phyloP scores from a whole-genome alignment of 37 sponge, comb jelly and placozoan genomes.

The Spongia lamella region DNA sequence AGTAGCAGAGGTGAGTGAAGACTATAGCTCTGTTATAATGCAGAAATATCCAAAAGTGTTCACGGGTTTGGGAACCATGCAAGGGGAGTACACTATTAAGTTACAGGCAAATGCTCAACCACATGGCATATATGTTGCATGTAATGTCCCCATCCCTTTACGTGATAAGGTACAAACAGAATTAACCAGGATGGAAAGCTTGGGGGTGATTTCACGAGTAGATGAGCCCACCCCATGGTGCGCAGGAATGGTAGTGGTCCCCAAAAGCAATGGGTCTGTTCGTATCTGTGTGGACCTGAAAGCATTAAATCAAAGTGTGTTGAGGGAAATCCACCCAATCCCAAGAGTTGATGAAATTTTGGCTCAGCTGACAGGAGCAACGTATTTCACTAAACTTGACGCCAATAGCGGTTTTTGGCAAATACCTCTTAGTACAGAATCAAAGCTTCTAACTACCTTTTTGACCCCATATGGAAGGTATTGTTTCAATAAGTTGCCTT shows the following conservation, averaged over 20 bases:
- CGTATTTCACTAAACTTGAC: neutral
- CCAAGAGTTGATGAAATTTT: conserved; percentile 47
- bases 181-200: neutral
- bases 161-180: neutral
- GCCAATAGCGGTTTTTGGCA: conserved; percentile 47
- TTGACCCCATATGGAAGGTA: too few species aligned
- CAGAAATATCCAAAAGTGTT: too few species aligned
- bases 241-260: conserved; percentile 46
- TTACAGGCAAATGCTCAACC: too few species aligned
- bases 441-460: too few species aligned
- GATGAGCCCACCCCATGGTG: too few species aligned
- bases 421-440: conserved; percentile 24
- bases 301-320: conserved; percentile 26
- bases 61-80: too few species aligned
- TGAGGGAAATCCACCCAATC: conserved; percentile 29
- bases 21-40: too few species aligned
- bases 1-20: too few species aligned
- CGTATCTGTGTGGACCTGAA: conserved; percentile 28
- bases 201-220: conserved; percentile 25
- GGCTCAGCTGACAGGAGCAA: conserved; percentile 38
- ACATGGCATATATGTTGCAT: too few species aligned
- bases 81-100: too few species aligned
- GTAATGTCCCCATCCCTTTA: conserved; percentile 7
- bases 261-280: conserved; percentile 6
- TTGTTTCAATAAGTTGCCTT: too few species aligned